Base-by-base conservation (phyloP, 2,888 invertebrate species). In the Calliopum simillimum region DNA sequence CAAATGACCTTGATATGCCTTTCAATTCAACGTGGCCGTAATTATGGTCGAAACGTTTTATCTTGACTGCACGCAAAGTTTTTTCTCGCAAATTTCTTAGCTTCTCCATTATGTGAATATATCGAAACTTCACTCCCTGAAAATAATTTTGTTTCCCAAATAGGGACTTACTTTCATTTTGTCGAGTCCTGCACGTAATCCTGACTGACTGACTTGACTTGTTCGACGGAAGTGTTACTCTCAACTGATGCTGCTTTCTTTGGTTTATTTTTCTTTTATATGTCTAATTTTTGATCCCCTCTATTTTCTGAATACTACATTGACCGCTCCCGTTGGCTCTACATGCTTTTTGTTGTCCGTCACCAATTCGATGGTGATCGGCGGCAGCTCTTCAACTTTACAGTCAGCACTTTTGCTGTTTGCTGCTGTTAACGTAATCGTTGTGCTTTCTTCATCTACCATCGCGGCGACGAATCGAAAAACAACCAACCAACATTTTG, bases 211-310 rank as follows among this genome's bases (percentile, higher is more conserved):
- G n/a, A 41, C 44, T 33, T 23, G 58, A 58, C 53, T 43, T 63
- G 16, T 66, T 46, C 21, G n/a, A 33, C 25, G 47, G 65, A 65
- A 43, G 44, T 65, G 43, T 65, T 65, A 2, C 72, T 63, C 75
- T 63, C 72, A 75, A 82, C 78, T 82, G 83, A 80, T 81, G 76
- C 44, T 71, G 75, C 76, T 76, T 78, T 78, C 74, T 72, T 67
- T 65, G 53, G 68, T 75, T 69, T 68, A 72, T 67, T 68, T 64
- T 63, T 72, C 77, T 83, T 82, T 80, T 82, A 82, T 82, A 82
- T 77, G n/a, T 21, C 43, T 25, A 58, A 33, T 41, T 33, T n/a
- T 59, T 19, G 43, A 19, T 6, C 59, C 59, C 59, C 43, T 43
- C 58, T 33, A 33, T 8, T 33, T 33, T 33, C n/a, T n/a, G n/a